These are phyloP conservation scores for Melanaphis sacchari DNA, from an alignment of 1,140 invertebrate species.

Conservation along the genomic window DNA sequence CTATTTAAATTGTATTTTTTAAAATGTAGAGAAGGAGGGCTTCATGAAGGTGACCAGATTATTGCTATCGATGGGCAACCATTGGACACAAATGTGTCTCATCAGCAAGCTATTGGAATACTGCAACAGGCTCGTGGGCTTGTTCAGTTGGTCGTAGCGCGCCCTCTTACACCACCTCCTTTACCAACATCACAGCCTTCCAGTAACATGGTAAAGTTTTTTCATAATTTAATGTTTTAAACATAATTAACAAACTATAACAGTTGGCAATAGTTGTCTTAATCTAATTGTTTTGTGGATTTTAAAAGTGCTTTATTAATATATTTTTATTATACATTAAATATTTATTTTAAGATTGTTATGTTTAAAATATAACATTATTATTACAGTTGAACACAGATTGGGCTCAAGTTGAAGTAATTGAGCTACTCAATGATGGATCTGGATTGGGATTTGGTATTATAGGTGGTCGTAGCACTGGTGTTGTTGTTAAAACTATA, in stretches of 20 bases:
- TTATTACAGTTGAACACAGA: slow-evolving; percentile 79
- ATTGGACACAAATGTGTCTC: slow-evolving; percentile 82
- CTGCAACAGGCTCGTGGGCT: slow-evolving; percentile 80
- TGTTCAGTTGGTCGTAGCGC: slow-evolving; percentile 77
- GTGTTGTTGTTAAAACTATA: slow-evolving; percentile 96
- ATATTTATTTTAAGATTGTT: neutral
- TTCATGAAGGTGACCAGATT: slow-evolving; percentile 86
- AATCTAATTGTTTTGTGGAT: neutral
- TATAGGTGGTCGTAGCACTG: slow-evolving; percentile 91
- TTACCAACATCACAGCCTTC: slow-evolving; percentile 36
- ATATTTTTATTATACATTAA: neutral
- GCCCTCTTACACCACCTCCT: slow-evolving; percentile 58
- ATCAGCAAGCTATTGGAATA: slow-evolving; percentile 84
- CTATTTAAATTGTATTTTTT: slow-evolving; percentile 53
- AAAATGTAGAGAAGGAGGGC: slow-evolving; percentile 75
- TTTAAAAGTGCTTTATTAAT: neutral
- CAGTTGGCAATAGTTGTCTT: neutral
- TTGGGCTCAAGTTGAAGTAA: slow-evolving; percentile 88
- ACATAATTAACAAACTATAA: neutral
- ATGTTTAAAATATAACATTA: neutral
- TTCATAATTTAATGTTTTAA: neutral
- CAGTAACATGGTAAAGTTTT: slow-evolving; percentile 38
- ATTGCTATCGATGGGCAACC: slow-evolving; percentile 87
- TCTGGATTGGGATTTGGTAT: slow-evolving; percentile 91
- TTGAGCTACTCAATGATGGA: slow-evolving; percentile 86